Evolutionary conservation across 2,888 invertebrate genomes (phyloP), one percentile per base, ranked within the genome.

Genomic region (Choreutis nemorana): DNA sequence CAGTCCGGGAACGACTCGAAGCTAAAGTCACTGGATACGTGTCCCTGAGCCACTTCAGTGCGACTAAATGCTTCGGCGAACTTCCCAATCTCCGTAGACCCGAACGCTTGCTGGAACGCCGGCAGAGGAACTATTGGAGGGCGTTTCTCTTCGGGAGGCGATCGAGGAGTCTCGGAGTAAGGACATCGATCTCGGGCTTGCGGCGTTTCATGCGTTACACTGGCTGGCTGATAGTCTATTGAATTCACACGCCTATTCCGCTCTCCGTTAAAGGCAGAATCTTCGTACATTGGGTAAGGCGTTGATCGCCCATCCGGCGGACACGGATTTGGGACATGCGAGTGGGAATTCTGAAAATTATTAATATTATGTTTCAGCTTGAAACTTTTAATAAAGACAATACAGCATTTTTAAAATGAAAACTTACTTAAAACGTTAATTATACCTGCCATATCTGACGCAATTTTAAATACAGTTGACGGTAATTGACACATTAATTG

Each of bases 61-160:
- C 81, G 82, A 35, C 82, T 83, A 56, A 87, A 88, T 29, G 84
- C 86, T 50, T 88, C 88, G 4, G 88, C 87, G 46, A 91, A 91
- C 39, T 89, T 85, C n/a, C 91, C 91, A 40, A 91, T 88, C 66
- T 91, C 91, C 13, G 91, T 91, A 14, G 90, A 89, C 14, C 91
- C 91, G 56, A 91, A 91, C 1, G 91, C 90, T 67, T 91, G 91
- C 55, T 90, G 90, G 55, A 91, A 91, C 25, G 90, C 90, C 4
- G 90, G 90, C 34, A 91, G 60, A 4, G 90, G 88, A 31, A 83
- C 77, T n/a, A 75, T 54, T 2, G 73, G 72, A 13, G 71, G 71
- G 11, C 64, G 60, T 36, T 67, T 67, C 35, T 68, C 68, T 35
- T 60, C 58, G 0, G 64, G 63, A 9, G 72, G 70, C 2, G 60